Evolutionary conservation across 2,888 invertebrate species (phyloP), one percentile per base, ranked within the genome.

Genomic region (Vandiemenella viatica): DNA sequence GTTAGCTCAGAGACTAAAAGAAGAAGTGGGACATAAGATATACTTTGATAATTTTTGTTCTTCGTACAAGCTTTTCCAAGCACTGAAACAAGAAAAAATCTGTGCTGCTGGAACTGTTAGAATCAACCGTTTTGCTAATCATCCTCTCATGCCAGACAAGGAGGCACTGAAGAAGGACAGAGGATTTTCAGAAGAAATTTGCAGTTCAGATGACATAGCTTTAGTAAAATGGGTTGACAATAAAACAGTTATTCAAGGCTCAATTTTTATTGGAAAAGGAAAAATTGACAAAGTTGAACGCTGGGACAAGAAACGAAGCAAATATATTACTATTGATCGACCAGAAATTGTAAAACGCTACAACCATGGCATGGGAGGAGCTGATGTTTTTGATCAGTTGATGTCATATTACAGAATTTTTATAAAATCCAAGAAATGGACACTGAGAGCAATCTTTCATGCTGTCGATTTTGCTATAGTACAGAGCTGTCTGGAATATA

Each of bases 321-420:
- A 53, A 37, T 58, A 57, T 49, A 50, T 57, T 19, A 45, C 55
- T 16, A 51, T 60, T 7, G 48, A 40, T 26, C 42, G 56, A 21
- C 58, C 60, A 22, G 53, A 56, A 46, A 49, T 58, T 42, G 52
- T 61, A n/a, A 46, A 47, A 48, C 37, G 51, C 13, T 60, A 60
- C 45, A 62, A 61, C 52, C 50, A 52, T 50, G 45, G 53, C 40
- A 60, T 59, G 59, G 58, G 59, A n/a, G 59, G 60, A 37, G 58
- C 61, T 10, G 57, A 61, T 46, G 54, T 56, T 16, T 53, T 15
- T 17, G 40, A 40, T 17, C 10, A 40, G 40, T 15, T 40, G 16
- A 40, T 40, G 10, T 15, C 15, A n/a, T 41, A 55, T 26, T 57
- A 57, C 43, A 50, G 51, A 47, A 57, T 52, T 37, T 50, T 32